These are phyloP conservation scores for Ophion ventricosus DNA, from an alignment of 2,888 invertebrate species.

Conservation along the genomic window DNA sequence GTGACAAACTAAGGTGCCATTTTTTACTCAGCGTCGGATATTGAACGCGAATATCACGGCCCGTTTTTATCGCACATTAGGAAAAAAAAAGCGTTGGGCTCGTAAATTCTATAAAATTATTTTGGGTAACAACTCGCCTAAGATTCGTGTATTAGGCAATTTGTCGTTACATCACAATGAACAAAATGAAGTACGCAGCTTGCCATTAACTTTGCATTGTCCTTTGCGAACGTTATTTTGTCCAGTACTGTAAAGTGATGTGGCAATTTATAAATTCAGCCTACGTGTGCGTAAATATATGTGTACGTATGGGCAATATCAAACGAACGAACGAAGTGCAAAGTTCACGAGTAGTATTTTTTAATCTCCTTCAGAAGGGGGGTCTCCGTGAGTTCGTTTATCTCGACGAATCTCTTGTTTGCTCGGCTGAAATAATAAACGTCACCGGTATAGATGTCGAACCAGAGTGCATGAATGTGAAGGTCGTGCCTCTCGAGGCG, in stretches of 20 bases:
- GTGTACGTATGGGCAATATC: not conserved
- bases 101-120: not conserved
- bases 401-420: slow-evolving; percentile 92
- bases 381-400: slow-evolving; percentile 92
- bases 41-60: not conserved
- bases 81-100: not conserved
- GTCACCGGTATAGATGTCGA: slow-evolving; percentile 98
- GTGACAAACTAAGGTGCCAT: not conserved
- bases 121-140: not conserved
- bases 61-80: not conserved
- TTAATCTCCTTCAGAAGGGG: slow-evolving; percentile 90
- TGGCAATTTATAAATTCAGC: slow-evolving; percentile 9
- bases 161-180: not conserved
- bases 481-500: slow-evolving; percentile 92
- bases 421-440: slow-evolving; percentile 97
- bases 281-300: not conserved
- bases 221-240: too few relatives aligned
- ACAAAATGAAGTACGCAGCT: not conserved
- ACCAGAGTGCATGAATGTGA: slow-evolving; percentile 97
- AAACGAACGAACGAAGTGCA: slow-evolving; percentile 2
- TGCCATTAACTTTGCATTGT: not conserved
- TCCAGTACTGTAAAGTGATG: not conserved
- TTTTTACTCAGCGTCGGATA: not conserved
- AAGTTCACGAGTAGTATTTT: slow-evolving; percentile 89
- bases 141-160: not conserved